Percentiles rank a stretch among this genome's conserved stretches.
Evolutionary conservation across 2,797 vertebrate genomes (phyloP).

Genomic region (Rhinoraja longicauda): DNA sequence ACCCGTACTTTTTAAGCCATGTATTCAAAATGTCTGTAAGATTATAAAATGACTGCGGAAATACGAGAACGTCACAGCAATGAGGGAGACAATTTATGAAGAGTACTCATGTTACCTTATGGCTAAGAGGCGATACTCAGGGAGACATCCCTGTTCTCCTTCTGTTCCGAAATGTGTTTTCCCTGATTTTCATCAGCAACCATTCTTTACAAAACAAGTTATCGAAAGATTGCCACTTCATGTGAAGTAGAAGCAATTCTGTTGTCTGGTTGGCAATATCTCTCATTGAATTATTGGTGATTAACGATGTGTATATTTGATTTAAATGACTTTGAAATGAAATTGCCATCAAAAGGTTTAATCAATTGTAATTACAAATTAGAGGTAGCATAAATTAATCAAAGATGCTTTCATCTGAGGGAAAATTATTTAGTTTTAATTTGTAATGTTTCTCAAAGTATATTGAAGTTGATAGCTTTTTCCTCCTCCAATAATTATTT

Average conservation of each 20-base stretch:
- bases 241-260: background rate
- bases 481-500: background rate
- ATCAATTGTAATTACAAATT: constrained; percentile 20
- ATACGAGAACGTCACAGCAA: background rate
- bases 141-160: too few relatives aligned
- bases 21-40: background rate
- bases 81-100: background rate
- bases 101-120: background rate
- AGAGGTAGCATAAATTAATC: background rate
- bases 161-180: background rate
- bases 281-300: background rate
- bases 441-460: background rate
- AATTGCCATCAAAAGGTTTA: constrained; percentile 9
- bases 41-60: background rate
- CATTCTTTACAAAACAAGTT: background rate
- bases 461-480: constrained; percentile 16
- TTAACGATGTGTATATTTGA: background rate
- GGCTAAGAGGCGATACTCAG: background rate
- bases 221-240: background rate
- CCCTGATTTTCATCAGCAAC: background rate
- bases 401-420: background rate
- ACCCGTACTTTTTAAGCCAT: background rate
- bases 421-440: background rate
- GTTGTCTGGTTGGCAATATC: background rate
- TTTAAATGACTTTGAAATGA: constrained; percentile 3